Conservation (phyloP, 2,888 invertebrate species). For the Sabatieria punctata region DNA sequence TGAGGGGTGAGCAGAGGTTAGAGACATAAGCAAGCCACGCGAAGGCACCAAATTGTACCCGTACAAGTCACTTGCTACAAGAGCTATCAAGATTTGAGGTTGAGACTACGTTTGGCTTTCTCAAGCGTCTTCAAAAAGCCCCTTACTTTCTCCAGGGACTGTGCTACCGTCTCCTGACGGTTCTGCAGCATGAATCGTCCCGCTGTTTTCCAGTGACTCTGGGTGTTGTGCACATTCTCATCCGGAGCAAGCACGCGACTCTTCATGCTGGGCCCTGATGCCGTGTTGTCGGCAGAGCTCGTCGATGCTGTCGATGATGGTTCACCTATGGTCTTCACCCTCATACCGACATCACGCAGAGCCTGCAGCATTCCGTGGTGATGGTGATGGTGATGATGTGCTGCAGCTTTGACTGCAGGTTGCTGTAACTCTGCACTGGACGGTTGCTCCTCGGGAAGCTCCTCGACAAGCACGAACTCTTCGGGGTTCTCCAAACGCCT, state of each 20-base stretch:
- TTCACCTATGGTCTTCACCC: too few relatives aligned
- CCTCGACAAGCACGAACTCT: conserved; percentile 63
- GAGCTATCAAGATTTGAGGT: too few relatives aligned
- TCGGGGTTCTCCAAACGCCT: conserved; percentile 63
- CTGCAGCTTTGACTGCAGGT: conserved; percentile 12
- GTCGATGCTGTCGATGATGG: too few relatives aligned
- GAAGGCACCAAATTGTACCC: too few relatives aligned
- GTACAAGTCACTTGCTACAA: too few relatives aligned
- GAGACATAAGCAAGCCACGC: too few relatives aligned
- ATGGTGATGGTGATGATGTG: neutral
- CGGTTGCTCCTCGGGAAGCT: conserved; percentile 44
- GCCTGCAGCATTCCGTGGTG: too few relatives aligned
- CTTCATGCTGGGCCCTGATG: too few relatives aligned
- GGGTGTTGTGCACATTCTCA: conserved; percentile 73
- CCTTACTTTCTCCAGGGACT: conserved; percentile 22
- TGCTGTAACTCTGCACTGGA: too few relatives aligned
- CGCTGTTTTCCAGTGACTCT: conserved; percentile 71
- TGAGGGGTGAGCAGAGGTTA: too few relatives aligned
- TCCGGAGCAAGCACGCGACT: conserved; percentile 49
- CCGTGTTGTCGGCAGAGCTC: too few relatives aligned
- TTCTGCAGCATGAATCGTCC: conserved; percentile 48
- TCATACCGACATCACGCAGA: too few relatives aligned
- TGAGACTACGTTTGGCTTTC: conserved; percentile 18
- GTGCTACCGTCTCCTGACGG: conserved; percentile 18
- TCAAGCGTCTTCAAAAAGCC: conserved; percentile 18